Percentiles rank a stretch among this genome's conserved stretches.
phyloP scores from a whole-genome alignment of 2,888 invertebrate species.

The Mythimna lalbum region DNA sequence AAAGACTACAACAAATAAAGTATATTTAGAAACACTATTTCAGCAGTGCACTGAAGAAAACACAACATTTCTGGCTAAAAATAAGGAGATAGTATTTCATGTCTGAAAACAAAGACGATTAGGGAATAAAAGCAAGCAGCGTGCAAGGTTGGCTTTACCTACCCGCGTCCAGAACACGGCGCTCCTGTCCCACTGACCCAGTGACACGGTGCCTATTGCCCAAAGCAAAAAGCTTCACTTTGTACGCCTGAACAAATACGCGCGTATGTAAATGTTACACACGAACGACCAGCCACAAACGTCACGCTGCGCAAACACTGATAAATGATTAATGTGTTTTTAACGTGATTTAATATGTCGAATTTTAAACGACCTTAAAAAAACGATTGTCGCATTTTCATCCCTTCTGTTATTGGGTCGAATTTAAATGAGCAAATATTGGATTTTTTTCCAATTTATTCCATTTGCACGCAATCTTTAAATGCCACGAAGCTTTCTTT shows the following conservation, averaged over 20 bases:
- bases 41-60: not conserved
- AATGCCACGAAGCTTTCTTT: not conserved
- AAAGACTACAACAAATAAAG: not conserved
- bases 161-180: slow-evolving; percentile 73
- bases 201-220: slow-evolving; percentile 77
- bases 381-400: slow-evolving; percentile 2
- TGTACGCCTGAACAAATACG: slow-evolving; percentile 80
- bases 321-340: slow-evolving; percentile 73
- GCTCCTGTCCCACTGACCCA: slow-evolving; percentile 85
- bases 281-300: slow-evolving; percentile 68
- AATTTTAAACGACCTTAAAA: slow-evolving; percentile 53
- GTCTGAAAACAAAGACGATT: slow-evolving; percentile 40
- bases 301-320: slow-evolving; percentile 64
- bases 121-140: slow-evolving; percentile 68
- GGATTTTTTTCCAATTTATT: slow-evolving; percentile 4
- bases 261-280: slow-evolving; percentile 77
- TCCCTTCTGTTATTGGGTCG: slow-evolving; percentile 13
- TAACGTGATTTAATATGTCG: slow-evolving; percentile 58
- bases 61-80: slow-evolving; percentile 5
- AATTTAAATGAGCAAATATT: slow-evolving; percentile 26
- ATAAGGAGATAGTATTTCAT: not conserved
- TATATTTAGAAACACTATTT: not conserved
- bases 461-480: slow-evolving; percentile 18
- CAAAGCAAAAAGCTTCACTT: slow-evolving; percentile 78
- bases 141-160: slow-evolving; percentile 72